A percentile compares a stretch with the other conserved stretches of the same genome.
These are phyloP conservation scores for Neoscelio sp. DNA, from an alignment of 2,888 invertebrate genomes.

Conservation along the genomic window DNA sequence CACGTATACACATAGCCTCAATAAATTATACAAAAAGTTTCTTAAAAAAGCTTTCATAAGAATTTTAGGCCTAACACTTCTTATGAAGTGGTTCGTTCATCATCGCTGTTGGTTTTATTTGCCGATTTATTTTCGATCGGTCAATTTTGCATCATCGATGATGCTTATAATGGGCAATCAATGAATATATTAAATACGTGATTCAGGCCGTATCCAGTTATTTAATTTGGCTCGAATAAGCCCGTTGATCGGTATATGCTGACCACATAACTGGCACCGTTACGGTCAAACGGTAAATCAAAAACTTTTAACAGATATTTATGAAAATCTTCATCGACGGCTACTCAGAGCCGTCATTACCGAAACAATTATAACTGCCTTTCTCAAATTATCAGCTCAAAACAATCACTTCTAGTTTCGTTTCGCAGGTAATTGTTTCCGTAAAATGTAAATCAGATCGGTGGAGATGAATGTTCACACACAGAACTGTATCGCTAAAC, in stretches of 20 bases:
- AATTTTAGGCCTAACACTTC: background rate
- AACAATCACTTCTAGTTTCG: too few species aligned
- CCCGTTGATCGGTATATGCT: slow-evolving; percentile 16
- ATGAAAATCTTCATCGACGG: slow-evolving; percentile 43
- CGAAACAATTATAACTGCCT: slow-evolving; percentile 34
- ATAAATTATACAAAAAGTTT: too few species aligned
- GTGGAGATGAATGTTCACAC: too few species aligned
- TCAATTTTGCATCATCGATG: slow-evolving; percentile 46
- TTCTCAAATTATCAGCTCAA: slow-evolving; percentile 1
- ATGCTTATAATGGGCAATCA: slow-evolving; percentile 38
- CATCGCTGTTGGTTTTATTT: slow-evolving; percentile 30
- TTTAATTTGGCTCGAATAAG: slow-evolving; percentile 55
- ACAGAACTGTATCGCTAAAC: too few species aligned
- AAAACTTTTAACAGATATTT: slow-evolving; percentile 59
- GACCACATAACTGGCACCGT: slow-evolving; percentile 47
- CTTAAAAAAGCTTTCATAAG: too few species aligned
- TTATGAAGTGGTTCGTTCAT: background rate
- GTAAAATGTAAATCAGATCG: too few species aligned
- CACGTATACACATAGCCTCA: too few species aligned
- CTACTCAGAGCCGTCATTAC: slow-evolving; percentile 28
- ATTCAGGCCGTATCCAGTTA: slow-evolving; percentile 45
- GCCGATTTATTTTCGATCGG: slow-evolving; percentile 35
- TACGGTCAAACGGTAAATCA: slow-evolving; percentile 55
- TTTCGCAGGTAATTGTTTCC: too few species aligned
- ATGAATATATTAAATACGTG: slow-evolving; percentile 57